These are phyloP conservation scores for Globodera ellingtonae DNA, from an alignment of 1,140 invertebrate species.

Conservation along the genomic window DNA sequence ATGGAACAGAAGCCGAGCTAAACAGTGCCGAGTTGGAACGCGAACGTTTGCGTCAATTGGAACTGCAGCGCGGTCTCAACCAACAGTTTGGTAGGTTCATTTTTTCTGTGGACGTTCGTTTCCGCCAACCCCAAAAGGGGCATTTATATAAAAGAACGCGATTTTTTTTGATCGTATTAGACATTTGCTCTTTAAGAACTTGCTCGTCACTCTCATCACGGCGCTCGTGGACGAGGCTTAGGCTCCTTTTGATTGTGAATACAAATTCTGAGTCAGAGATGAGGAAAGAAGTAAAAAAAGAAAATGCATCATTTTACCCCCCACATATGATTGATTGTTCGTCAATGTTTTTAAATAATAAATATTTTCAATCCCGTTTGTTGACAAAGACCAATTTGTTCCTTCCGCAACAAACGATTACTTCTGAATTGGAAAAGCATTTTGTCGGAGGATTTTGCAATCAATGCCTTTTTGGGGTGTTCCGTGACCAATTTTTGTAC, in stretches of 20 bases:
- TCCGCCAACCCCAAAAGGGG: no score
- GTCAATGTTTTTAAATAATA: no score
- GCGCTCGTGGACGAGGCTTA: constrained; percentile 18
- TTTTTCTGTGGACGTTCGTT: no score
- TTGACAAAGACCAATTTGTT: no score
- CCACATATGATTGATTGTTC: no score
- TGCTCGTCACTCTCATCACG: constrained; percentile 22
- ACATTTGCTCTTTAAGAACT: not conserved
- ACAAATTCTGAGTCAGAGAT: not conserved
- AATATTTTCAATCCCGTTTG: no score
- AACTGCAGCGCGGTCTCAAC: constrained; percentile 24
- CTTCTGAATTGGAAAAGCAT: not conserved
- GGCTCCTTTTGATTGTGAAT: constrained; percentile 17
- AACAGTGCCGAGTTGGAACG: constrained; percentile 7
- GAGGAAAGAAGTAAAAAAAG: no score
- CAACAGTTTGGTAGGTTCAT: constrained; percentile 14
- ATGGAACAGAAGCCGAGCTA: not conserved
- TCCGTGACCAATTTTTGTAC: not conserved
- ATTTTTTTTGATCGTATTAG: not conserved
- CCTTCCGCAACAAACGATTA: no score
- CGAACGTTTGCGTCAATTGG: constrained; percentile 10
- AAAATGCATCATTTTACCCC: no score
- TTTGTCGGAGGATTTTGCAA: no score
- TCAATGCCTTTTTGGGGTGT: not conserved
- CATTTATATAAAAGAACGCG: not conserved